Evolutionary conservation across 2,888 invertebrate genomes (phyloP), one percentile per base, ranked within the genome.

Genomic region (Abscondita cerata): DNA sequence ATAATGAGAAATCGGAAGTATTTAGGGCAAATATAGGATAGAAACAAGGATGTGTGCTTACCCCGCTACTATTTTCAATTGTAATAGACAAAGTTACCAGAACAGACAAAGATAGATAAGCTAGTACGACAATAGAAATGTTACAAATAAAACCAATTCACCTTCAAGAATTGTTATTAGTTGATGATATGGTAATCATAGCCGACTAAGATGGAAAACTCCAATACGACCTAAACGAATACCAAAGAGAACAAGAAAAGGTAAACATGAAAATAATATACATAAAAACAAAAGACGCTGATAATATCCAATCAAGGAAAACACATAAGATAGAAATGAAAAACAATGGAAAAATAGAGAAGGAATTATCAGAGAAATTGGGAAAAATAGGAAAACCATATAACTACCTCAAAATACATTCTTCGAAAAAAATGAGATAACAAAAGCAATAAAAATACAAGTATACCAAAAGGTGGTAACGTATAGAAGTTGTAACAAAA

Each of bases 21-120:
- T 55, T 55, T 36, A 34, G 4, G 4, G 11, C 50, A 33, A 50
- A 50, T n/a, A 40, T 57, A 50, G 57, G 57, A 31, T 15, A 36
- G 38, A 57, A 52, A 19, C 52, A 52, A 25, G 48, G 48, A 25
- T 48, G 48, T 25, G 19, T 48, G 48, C 19, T 48, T 48, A 48
- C 20, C 25, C 18, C 12, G 19, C 25, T 19, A 36, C 40, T 3
- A 41, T 40, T n/a, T n/a, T n/a, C n/a, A n/a, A n/a, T n/a, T n/a
- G n/a, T n/a, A n/a, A n/a, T n/a, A n/a, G n/a, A n/a, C 36, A 13
- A 40, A 19, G 40, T 18, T 11, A 12, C 40, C 5, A 52, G 11
- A 19, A 58, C 15, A 34, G 33, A 36, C 16, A 51, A 51, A 51
- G 18, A 33, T 9, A 36, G 4, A 36, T 41, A 25, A 19, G 16